phyloP scores from a whole-genome alignment of 2,113 vertebrate genomes.

The Poecile atricapillus region DNA sequence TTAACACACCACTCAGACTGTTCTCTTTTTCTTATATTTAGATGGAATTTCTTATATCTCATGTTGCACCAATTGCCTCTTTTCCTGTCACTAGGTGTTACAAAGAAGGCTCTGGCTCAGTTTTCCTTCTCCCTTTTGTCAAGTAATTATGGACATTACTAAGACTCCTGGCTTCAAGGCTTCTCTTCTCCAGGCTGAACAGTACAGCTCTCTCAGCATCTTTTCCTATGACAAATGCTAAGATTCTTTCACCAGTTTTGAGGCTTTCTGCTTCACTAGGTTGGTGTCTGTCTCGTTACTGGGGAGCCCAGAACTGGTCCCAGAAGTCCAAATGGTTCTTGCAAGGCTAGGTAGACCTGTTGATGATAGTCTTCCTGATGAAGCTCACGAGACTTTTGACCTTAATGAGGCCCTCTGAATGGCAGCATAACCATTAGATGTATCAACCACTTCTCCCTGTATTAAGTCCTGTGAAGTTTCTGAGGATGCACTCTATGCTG shows the following conservation, averaged over 20 bases:
- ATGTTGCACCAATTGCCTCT: neutral
- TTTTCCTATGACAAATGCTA: neutral
- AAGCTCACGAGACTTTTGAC: neutral
- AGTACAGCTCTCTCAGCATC: neutral
- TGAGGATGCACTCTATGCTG: neutral
- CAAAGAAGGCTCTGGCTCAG: neutral
- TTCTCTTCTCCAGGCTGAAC: neutral
- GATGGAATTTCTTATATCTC: neutral
- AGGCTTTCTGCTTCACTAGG: neutral
- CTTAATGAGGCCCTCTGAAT: neutral
- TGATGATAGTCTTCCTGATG: neutral
- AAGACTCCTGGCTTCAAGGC: fast-evolving
- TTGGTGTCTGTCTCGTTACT: neutral
- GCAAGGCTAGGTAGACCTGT: neutral
- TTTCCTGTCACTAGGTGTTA: neutral
- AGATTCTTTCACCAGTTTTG: neutral
- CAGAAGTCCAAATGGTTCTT: neutral
- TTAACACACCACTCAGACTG: neutral
- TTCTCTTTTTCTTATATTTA: neutral
- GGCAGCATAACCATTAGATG: neutral
- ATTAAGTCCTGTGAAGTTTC: neutral
- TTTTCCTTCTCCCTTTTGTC: neutral
- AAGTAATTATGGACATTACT: neutral
- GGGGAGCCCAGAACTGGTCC: neutral
- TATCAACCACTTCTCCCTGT: neutral